A percentile compares a stretch with the other conserved stretches of the same genome.
Evolutionary conservation across 2,797 vertebrate genomes (phyloP).

Genomic region (Nasua narica): DNA sequence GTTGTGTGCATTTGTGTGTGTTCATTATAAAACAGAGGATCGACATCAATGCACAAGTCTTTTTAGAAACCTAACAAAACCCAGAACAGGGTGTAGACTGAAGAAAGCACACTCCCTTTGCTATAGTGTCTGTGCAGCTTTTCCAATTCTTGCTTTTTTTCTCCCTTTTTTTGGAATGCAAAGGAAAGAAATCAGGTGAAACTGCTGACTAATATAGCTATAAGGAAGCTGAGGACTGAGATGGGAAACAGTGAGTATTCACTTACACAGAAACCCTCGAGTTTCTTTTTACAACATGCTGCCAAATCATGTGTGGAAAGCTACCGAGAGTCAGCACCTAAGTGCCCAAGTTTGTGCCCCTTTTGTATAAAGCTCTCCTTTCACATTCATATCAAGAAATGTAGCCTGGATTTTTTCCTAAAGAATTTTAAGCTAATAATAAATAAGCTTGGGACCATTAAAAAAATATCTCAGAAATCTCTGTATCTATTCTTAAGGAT

Average conservation of each 20-base stretch:
- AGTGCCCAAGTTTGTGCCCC: neutral
- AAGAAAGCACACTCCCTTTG: neutral
- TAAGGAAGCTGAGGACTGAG: neutral
- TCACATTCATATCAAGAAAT: neutral
- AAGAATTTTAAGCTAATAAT: constrained; percentile 65
- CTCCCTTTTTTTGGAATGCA: neutral
- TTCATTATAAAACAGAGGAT: neutral
- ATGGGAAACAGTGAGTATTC: neutral
- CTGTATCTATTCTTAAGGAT: constrained; percentile 69
- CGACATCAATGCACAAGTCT: neutral
- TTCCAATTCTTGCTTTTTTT: neutral
- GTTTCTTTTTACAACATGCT: neutral
- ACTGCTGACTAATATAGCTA: neutral
- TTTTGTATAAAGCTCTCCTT: neutral
- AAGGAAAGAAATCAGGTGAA: constrained; percentile 15
- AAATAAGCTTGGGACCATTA: constrained; percentile 65
- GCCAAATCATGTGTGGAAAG: constrained; percentile 31
- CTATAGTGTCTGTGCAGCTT: neutral
- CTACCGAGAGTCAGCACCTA: neutral
- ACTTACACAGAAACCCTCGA: neutral
- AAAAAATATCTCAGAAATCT: constrained; percentile 67
- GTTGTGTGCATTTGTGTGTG: neutral
- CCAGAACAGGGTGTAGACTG: neutral
- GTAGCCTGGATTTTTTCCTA: neutral
- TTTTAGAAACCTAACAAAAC: constrained; percentile 24